phyloP scores from a whole-genome alignment of 2,797 vertebrate genomes.

The Gymnoscopelus braueri region DNA sequence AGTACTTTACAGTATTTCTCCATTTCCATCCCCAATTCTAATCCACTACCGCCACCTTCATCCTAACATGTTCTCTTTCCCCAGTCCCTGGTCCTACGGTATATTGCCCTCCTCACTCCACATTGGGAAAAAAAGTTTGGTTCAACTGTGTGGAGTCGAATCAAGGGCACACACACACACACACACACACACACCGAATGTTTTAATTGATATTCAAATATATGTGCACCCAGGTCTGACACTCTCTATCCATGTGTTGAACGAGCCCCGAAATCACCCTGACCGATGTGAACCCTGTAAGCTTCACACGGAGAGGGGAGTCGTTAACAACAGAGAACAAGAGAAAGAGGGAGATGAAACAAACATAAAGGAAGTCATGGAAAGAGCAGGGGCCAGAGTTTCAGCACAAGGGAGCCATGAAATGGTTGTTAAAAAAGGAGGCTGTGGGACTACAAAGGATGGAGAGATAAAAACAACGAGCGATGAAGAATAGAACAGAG shows the following conservation, averaged over 20 bases:
- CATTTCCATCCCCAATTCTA: too few species aligned
- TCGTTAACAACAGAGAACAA: slow-evolving; percentile 16
- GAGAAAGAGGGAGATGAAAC: slow-evolving; percentile 23
- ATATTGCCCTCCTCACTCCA: too few species aligned
- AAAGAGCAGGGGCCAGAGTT: slow-evolving; percentile 39
- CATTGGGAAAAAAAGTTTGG: too few species aligned
- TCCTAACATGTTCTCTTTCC: too few species aligned
- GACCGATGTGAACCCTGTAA: neutral
- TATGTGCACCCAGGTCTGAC: neutral
- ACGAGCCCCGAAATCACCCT: slow-evolving; percentile 17
- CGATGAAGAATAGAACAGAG: slow-evolving; percentile 9
- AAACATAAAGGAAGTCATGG: slow-evolving; percentile 11
- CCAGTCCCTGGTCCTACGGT: too few species aligned
- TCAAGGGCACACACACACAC: slow-evolving; percentile 10
- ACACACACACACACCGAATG: slow-evolving; percentile 10
- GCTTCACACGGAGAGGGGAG: slow-evolving; percentile 1
- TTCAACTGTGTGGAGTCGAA: slow-evolving; percentile 17
- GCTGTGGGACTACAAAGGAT: slow-evolving; percentile 27
- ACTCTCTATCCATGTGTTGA: neutral
- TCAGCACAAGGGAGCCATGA: slow-evolving; percentile 19
- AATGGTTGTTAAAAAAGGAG: slow-evolving; percentile 16
- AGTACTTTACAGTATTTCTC: too few species aligned
- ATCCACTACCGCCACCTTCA: too few species aligned
- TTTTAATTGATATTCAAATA: slow-evolving; percentile 34
- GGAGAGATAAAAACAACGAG: slow-evolving; percentile 22